Conservation (phyloP, 1,140 invertebrate species). For the Littorina saxatilis region DNA sequence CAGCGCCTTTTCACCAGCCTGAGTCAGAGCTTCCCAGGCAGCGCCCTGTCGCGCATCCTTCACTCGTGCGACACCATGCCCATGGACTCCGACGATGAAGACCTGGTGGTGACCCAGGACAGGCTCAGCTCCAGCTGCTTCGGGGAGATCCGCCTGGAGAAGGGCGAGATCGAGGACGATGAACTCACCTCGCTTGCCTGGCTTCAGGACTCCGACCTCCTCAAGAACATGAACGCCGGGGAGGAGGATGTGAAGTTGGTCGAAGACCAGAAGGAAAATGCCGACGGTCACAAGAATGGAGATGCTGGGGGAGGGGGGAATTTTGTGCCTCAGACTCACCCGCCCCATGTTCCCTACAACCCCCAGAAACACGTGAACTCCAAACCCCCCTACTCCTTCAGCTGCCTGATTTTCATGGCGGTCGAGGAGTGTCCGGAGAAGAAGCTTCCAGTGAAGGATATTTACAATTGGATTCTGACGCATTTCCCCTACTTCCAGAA, state of each 20-base stretch:
- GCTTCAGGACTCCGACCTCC: conserved; percentile 92
- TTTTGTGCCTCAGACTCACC: conserved; percentile 59
- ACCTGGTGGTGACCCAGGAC: conserved; percentile 62
- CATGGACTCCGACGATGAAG: conserved; percentile 59
- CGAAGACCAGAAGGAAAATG: conserved; percentile 67
- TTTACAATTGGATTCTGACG: conserved; percentile 75
- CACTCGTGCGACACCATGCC: conserved; percentile 52
- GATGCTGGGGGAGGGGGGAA: conserved; percentile 31
- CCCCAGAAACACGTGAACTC: conserved; percentile 86
- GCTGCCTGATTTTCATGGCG: conserved; percentile 97
- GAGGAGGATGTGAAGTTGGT: conserved; percentile 50
- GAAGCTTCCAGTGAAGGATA: conserved; percentile 90
- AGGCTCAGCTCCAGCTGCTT: conserved; percentile 73
- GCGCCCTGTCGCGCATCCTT: conserved; percentile 72
- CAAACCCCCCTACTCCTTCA: conserved; percentile 96
- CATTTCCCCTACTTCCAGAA: conserved; percentile 76
- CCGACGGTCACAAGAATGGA: conserved; percentile 44
- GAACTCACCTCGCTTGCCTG: conserved; percentile 93
- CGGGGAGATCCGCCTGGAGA: conserved; percentile 71
- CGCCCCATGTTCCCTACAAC: conserved; percentile 74
- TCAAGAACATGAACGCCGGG: conserved; percentile 79
- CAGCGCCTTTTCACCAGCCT: conserved; percentile 72
- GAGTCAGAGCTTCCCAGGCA: conserved; percentile 73
- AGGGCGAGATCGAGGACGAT: conserved; percentile 77
- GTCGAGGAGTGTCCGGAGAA: conserved; percentile 93